Evolutionary conservation across 2,113 vertebrate genomes (phyloP).

Genomic region (Lathamus discolor): DNA sequence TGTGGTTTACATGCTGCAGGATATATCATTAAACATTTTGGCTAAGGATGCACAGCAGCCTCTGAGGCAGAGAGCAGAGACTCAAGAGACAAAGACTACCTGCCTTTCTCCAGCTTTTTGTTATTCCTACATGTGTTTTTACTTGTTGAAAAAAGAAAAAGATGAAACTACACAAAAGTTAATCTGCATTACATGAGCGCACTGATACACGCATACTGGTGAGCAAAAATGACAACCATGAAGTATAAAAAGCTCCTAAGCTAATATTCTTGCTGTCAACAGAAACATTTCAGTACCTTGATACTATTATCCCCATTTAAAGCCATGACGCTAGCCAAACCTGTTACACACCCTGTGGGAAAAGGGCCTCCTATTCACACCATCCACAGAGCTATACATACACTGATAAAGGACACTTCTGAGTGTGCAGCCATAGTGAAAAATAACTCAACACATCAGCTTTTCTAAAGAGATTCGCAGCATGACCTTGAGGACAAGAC

Average conservation of each 20-base stretch:
- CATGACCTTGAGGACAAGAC: slow-evolving; percentile 49
- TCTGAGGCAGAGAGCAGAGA: background rate
- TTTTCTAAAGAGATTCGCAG: background rate
- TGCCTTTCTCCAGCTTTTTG: background rate
- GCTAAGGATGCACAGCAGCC: background rate
- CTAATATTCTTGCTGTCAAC: background rate
- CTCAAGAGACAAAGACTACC: background rate
- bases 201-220: background rate
- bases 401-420: background rate
- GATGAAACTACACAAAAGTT: background rate
- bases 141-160: background rate
- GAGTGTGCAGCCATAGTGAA: background rate
- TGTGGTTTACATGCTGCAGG: background rate
- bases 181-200: background rate
- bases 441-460: background rate
- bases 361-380: background rate
- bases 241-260: background rate
- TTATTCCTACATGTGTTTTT: slow-evolving; percentile 2
- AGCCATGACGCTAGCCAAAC: background rate
- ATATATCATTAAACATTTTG: background rate
- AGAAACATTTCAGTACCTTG: background rate
- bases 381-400: background rate
- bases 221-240: background rate
- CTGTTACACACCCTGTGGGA: background rate
- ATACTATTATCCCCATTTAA: background rate